phyloP scores from a whole-genome alignment of 2,113 vertebrate species.

The Tetraodon nigroviridis region DNA sequence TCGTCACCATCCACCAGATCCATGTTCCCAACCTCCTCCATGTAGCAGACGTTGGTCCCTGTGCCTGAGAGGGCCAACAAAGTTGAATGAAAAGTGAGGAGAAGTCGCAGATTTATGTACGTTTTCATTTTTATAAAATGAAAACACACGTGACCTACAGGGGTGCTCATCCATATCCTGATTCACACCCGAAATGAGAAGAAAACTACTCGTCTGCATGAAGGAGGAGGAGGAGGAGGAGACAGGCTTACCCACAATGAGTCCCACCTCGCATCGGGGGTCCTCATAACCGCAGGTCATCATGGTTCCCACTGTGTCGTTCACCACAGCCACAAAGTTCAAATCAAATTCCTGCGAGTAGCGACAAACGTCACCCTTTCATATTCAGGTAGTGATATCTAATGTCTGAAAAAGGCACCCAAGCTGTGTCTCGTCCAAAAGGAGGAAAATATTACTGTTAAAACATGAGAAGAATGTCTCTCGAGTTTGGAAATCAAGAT shows the following conservation, averaged over 20 bases:
- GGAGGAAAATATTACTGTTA: no score
- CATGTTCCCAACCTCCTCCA: constrained; percentile 95
- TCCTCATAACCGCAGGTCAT: constrained; percentile 97
- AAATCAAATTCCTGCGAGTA: constrained; percentile 86
- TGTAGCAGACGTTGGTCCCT: constrained; percentile 93
- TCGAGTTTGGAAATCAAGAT: no score
- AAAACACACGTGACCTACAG: no score
- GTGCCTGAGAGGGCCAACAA: constrained; percentile 75
- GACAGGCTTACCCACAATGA: constrained; percentile 86
- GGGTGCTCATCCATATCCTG: not conserved
- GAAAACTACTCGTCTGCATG: not conserved
- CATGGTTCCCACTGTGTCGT: constrained; percentile 97
- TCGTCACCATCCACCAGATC: constrained; percentile 87
- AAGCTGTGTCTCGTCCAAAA: no score
- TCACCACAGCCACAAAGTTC: constrained; percentile 91
- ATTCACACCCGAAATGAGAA: not conserved
- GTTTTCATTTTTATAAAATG: no score
- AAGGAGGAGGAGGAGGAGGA: not conserved
- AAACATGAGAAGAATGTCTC: no score
- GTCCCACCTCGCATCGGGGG: constrained; percentile 88
- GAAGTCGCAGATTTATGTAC: no score
- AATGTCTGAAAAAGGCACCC: not conserved
- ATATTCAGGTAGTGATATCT: not conserved
- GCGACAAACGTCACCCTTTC: not conserved
- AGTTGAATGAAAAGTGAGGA: no score